Evolutionary conservation across 2,888 invertebrate genomes (phyloP), one percentile per base, ranked within the genome.

Genomic region (Helicoverpa assulta): DNA sequence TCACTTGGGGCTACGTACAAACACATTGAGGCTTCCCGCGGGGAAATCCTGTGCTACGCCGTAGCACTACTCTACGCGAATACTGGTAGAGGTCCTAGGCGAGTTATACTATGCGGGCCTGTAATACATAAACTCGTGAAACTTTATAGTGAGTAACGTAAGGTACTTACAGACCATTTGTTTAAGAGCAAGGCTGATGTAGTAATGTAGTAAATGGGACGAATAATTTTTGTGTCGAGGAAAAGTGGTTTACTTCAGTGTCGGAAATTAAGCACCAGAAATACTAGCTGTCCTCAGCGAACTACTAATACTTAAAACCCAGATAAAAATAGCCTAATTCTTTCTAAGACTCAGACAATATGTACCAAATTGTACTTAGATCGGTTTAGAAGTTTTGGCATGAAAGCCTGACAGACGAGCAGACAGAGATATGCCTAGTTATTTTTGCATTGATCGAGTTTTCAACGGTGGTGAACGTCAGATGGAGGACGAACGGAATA

Each of bases 11-110:
- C 52, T n/a, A 40, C 21, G 53, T 68, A 54, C 68, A n/a, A 47
- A 47, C 47, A 57, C 63, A 52, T 47, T 21, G 16, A 61, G 52
- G 47, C 29, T 62, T 67, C 62, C 76, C 80, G 53, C 5, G 66
- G 68, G 69, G 33, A 76, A 57, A 56, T 53, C 51, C 62, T 62
- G 21, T 19, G 56, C 67, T 76, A 69, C 77, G 63, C 51, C 65
- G 59, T 57, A 73, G 58, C 47, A 56, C 7, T 52, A 53, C 12
- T 56, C 51, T 70, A 69, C 56, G 67, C 21, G 26, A 14, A 58
- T 51, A 67, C 7, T 54, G 43, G 53, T 53, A 66, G 67, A 54
- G 16, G 29, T 59, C 33, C 43, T 33, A 53, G 37, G 26, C 57
- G 10, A 18, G 6, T 21, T 40, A 2, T 26, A 52, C n/a, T 3